These are phyloP conservation scores for Rhabdomys pumilio DNA, from an alignment of 2,797 vertebrate species.

Conservation along the genomic window DNA sequence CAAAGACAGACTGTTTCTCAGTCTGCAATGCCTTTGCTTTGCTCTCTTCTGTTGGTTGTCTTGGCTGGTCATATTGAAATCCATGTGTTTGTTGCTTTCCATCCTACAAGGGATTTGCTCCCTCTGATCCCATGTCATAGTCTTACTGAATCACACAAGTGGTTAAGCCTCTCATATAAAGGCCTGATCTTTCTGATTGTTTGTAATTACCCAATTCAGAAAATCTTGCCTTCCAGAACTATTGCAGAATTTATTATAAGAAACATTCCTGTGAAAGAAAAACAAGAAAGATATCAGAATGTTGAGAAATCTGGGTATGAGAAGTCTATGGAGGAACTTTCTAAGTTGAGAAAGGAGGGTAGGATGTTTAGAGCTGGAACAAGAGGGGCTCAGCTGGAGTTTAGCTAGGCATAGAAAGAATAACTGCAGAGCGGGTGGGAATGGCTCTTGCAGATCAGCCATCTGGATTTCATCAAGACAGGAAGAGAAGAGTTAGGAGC, in stretches of 20 bases:
- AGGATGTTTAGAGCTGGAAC: background rate
- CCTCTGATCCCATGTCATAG: background rate
- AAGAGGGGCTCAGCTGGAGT: background rate
- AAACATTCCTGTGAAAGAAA: constrained; percentile 10
- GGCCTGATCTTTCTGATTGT: constrained; percentile 35
- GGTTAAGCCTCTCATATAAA: constrained; percentile 26
- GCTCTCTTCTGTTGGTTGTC: constrained; percentile 13
- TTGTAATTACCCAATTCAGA: constrained; percentile 30
- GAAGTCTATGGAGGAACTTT: constrained; percentile 4
- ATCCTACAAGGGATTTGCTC: background rate
- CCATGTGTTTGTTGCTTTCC: constrained; percentile 1
- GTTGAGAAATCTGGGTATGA: constrained; percentile 8
- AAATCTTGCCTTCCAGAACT: constrained; percentile 21
- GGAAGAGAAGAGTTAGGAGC: background rate
- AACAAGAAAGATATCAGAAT: constrained; percentile 34
- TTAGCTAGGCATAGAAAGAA: constrained; percentile 57
- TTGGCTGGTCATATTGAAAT: constrained; percentile 39
- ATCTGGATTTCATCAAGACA: constrained; percentile 58
- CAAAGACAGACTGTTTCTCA: constrained; percentile 30
- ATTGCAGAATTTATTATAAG: constrained; percentile 23
- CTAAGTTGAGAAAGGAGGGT: background rate
- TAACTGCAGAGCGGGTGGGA: constrained; percentile 24
- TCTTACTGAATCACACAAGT: constrained; percentile 52
- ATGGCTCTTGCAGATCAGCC: constrained; percentile 48
- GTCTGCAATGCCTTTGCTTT: constrained; percentile 61